These are phyloP conservation scores for Clunio marinus DNA, from an alignment of 2,888 invertebrate species.

Conservation along the genomic window DNA sequence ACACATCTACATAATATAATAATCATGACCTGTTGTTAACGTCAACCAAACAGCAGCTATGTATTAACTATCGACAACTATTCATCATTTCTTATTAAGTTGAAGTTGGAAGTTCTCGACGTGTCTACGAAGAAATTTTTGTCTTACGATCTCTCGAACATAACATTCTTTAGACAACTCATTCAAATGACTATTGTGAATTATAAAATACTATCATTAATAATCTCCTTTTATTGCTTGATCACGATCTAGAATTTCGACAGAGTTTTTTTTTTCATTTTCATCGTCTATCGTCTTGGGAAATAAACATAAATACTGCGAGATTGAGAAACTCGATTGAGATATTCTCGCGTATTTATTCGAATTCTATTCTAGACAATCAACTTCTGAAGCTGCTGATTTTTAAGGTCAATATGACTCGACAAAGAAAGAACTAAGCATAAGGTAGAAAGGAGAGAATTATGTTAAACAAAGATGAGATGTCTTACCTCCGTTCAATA, in stretches of 20 bases:
- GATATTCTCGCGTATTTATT: constrained; percentile 11
- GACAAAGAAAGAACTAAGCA: neutral
- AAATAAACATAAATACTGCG: neutral
- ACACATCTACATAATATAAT: constrained; percentile 9
- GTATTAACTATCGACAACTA: constrained; percentile 9
- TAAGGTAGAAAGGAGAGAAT: too few species aligned
- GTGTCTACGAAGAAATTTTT: neutral
- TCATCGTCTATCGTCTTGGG: neutral
- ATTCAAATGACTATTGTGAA: constrained; percentile 15
- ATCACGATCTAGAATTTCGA: constrained; percentile 12
- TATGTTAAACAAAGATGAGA: too few species aligned
- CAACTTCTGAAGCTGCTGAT: neutral
- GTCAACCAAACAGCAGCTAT: neutral
- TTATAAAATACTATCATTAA: constrained; percentile 28
- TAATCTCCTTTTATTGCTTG: constrained; percentile 32
- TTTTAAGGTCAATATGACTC: constrained; percentile 29
- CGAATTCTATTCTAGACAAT: neutral
- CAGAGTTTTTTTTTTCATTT: neutral
- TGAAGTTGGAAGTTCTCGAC: constrained; percentile 17
- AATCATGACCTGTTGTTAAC: constrained; percentile 8
- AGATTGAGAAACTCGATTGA: neutral
- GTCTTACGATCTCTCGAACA: neutral
- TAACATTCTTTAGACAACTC: constrained; percentile 13
- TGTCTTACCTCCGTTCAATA: neutral
- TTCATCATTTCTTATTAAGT: constrained; percentile 21